A percentile compares a stretch with the other conserved stretches of the same genome.
These are phyloP conservation scores for Idris sp. DNA, from an alignment of 1,140 invertebrate genomes.

Conservation along the genomic window DNA sequence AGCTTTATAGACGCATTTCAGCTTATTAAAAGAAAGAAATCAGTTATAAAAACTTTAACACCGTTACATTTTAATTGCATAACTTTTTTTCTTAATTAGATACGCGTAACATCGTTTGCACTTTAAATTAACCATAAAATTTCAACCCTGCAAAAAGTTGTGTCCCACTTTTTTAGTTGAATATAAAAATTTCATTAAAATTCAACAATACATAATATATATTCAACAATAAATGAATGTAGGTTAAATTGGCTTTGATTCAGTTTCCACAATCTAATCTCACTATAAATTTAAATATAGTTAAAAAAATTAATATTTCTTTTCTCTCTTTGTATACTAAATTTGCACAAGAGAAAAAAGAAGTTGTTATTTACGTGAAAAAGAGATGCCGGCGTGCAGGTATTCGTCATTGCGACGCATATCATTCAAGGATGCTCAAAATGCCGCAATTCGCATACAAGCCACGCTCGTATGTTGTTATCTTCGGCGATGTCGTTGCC, in stretches of 20 bases:
- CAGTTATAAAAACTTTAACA: conserved; percentile 9
- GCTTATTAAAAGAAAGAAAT: conserved; percentile 5
- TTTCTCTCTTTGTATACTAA: too few relatives aligned
- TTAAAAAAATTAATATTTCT: too few relatives aligned
- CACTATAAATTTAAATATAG: too few relatives aligned
- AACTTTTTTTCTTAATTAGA: not conserved
- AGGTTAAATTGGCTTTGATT: too few relatives aligned
- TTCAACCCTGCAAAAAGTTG: too few relatives aligned
- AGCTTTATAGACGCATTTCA: too few relatives aligned
- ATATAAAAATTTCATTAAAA: too few relatives aligned
- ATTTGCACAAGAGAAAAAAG: too few relatives aligned
- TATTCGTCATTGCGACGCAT: conserved; percentile 75
- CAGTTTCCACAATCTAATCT: too few relatives aligned
- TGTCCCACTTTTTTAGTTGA: too few relatives aligned
- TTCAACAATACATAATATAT: too few relatives aligned
- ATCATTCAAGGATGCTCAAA: conserved; percentile 76
- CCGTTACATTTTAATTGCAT: conserved; percentile 17
- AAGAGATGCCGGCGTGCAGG: conserved; percentile 67
- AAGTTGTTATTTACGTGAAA: conserved; percentile 53
- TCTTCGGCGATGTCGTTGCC: conserved; percentile 63
- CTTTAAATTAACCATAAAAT: conserved; percentile 1
- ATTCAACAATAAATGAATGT: too few relatives aligned
- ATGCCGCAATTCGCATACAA: conserved; percentile 69
- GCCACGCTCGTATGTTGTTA: conserved; percentile 69
- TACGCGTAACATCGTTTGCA: not conserved